phyloP scores from a whole-genome alignment of 2,797 vertebrate species.

The Tragopan temminckii region DNA sequence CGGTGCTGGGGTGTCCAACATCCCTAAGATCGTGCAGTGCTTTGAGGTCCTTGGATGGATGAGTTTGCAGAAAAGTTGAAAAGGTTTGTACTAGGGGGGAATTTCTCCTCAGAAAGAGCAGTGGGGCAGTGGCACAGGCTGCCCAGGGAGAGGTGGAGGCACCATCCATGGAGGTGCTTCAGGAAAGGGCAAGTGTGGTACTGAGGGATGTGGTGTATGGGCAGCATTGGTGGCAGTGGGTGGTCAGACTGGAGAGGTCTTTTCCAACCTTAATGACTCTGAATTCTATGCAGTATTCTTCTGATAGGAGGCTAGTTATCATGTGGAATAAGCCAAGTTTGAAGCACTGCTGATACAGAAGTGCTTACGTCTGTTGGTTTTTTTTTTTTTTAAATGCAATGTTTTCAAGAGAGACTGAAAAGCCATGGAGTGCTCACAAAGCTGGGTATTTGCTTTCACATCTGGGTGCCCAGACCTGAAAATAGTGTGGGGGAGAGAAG shows the following conservation, averaged over 20 bases:
- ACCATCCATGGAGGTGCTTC: too few species aligned
- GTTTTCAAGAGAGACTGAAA: background rate
- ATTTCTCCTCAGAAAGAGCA: too few species aligned
- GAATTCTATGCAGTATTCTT: background rate
- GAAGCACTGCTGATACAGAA: background rate
- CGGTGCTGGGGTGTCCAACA: accelerated
- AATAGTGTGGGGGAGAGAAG: background rate
- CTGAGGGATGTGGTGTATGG: too few species aligned
- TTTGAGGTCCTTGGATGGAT: background rate
- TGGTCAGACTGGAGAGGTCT: too few species aligned
- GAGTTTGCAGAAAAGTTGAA: background rate
- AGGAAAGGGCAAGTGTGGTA: too few species aligned
- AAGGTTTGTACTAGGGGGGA: background rate
- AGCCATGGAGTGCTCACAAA: background rate
- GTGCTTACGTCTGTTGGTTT: background rate
- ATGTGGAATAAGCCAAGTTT: background rate
- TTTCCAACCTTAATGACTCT: too few species aligned
- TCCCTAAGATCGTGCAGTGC: too few species aligned
- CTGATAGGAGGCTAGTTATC: background rate
- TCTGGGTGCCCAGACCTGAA: background rate
- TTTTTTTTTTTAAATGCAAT: background rate
- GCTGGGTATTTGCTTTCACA: background rate
- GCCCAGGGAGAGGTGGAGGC: too few species aligned
- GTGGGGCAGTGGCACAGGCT: too few species aligned
- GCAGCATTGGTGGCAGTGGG: too few species aligned